Evolutionary conservation across 2,888 invertebrate species (phyloP).

Genomic region (Oligia fasciuncula): DNA sequence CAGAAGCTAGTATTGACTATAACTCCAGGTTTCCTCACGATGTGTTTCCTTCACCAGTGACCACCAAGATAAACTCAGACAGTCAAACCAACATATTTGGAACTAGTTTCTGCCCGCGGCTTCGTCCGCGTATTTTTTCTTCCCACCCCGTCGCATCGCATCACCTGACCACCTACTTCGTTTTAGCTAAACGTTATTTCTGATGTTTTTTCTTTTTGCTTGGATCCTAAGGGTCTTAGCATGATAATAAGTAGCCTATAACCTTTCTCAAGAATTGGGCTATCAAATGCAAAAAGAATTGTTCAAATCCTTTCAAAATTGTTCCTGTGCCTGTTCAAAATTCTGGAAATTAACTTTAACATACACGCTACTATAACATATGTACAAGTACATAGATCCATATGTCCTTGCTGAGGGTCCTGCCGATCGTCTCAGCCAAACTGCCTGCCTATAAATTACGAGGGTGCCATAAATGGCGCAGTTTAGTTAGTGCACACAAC

Average conservation of each 20-base stretch:
- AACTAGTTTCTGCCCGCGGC: background rate
- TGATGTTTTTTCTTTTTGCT: background rate
- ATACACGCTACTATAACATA: background rate
- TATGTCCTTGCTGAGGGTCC: background rate
- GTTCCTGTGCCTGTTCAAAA: too few species aligned
- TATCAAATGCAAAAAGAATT: background rate
- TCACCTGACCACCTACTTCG: too few species aligned
- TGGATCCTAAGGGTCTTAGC: background rate
- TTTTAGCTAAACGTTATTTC: background rate
- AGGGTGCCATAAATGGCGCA: conserved; percentile 21
- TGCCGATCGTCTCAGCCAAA: conserved; percentile 19
- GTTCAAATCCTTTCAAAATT: background rate
- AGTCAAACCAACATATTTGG: background rate
- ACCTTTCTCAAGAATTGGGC: background rate
- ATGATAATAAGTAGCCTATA: background rate
- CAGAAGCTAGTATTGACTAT: too few species aligned
- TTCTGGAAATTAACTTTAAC: too few species aligned
- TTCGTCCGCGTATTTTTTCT: too few species aligned
- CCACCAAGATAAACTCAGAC: background rate
- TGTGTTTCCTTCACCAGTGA: background rate
- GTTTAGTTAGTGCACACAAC: conserved; percentile 44
- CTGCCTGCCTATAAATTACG: conserved; percentile 32
- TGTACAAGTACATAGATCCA: background rate
- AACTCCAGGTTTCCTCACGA: background rate
- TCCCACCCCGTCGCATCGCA: too few species aligned